Evolutionary conservation across 2,113 vertebrate species (phyloP).

Genomic region (Porphyrio hochstetteri): DNA sequence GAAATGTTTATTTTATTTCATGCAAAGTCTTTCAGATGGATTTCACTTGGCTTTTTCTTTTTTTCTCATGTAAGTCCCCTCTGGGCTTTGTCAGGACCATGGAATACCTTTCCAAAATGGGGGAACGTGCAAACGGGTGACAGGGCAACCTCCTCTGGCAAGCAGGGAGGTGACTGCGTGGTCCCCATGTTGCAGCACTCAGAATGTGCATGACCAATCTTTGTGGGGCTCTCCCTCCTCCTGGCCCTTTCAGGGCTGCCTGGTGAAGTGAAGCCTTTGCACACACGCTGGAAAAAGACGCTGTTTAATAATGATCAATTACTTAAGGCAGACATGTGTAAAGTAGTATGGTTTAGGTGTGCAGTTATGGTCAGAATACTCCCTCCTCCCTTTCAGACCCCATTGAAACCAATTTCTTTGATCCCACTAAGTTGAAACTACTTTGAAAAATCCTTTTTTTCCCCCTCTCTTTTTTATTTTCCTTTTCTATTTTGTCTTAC

Average conservation of each 20-base stretch:
- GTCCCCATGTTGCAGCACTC: background rate
- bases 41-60: background rate
- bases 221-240: background rate
- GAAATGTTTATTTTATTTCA: background rate
- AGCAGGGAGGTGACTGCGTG: background rate
- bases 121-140: background rate
- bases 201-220: background rate
- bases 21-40: background rate
- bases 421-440: background rate
- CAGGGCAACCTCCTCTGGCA: background rate
- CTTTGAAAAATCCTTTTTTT: background rate
- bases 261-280: background rate
- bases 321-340: background rate
- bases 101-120: background rate
- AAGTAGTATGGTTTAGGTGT: background rate
- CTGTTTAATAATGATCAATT: fast-evolving
- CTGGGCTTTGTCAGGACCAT: background rate
- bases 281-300: background rate
- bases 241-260: background rate
- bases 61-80: background rate
- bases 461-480: too few relatives aligned
- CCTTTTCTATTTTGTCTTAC: background rate
- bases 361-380: background rate
- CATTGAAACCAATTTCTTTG: background rate
- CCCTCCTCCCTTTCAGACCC: background rate